phyloP scores from a whole-genome alignment of 1,140 invertebrate genomes.

The Aphidius gifuensis region DNA sequence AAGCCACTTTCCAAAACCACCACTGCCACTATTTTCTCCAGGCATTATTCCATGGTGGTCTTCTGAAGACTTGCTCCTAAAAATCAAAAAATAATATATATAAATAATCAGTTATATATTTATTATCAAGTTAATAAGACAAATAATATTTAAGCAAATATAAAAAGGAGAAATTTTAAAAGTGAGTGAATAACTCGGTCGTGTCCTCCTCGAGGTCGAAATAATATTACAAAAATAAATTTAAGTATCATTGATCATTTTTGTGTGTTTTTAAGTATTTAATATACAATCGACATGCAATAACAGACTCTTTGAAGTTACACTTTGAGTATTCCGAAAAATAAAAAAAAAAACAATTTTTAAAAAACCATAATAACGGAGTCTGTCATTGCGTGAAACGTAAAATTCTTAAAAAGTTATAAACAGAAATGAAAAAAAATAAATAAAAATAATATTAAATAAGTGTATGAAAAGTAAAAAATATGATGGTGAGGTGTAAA shows the following conservation, averaged over 20 bases:
- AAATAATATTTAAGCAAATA: not conserved
- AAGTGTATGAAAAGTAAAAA: not conserved
- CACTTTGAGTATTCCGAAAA: too few relatives aligned
- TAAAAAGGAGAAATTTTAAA: conserved; percentile 9
- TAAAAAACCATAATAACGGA: not conserved
- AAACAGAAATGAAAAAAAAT: conserved; percentile 5
- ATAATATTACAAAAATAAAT: too few relatives aligned
- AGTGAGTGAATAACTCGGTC: conserved; percentile 10
- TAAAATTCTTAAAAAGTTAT: not conserved
- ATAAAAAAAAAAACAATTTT: not conserved
- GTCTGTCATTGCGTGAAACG: conserved; percentile 12
- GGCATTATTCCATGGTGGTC: conserved; percentile 9
- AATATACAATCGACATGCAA: conserved; percentile 13
- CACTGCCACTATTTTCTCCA: conserved; percentile 27
- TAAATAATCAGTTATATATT: too few relatives aligned
- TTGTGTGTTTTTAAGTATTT: too few relatives aligned
- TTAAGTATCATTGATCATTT: too few relatives aligned
- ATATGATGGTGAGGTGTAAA: not conserved
- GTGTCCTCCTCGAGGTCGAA: not conserved
- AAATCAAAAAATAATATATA: conserved; percentile 2
- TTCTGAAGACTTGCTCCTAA: conserved; percentile 30
- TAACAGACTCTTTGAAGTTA: not conserved
- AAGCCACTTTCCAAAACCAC: conserved; percentile 48
- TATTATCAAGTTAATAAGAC: too few relatives aligned
- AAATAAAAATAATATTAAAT: conserved; percentile 11